Evolutionary conservation across 2,888 invertebrate species (phyloP), one percentile per base, ranked within the genome.

Genomic region (Idaea dimidiata): DNA sequence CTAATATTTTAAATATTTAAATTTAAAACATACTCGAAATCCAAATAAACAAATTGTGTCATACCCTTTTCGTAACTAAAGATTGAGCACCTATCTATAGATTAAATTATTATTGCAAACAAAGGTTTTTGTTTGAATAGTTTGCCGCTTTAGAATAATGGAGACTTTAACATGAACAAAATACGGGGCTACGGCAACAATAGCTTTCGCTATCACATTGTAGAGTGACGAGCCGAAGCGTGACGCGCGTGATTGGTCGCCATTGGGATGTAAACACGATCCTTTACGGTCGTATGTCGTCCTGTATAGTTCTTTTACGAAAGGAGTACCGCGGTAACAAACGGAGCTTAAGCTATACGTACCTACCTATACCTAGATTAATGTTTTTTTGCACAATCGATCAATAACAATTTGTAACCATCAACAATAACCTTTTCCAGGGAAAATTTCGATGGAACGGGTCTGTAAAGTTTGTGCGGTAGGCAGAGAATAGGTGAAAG

Each of bases 231-330:
- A 77, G 77, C 68, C 71, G 78, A 71, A 76, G 81, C 79, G 71
- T 65, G 71, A 69, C 77, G 79, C 82, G 82, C 86, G 81, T 87
- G 87, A 86, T 86, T 84, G 84, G 77, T 78, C 76, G 71, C 70
- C 81, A 78, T 71, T 86, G 81, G 74, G 72, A 82, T 81, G 86
- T 82, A 79, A 87, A 79, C 74, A 63, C 58, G 32, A 63, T 57
- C 60, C 68, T 16, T 17, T 43, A 43, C 60, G 6, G 10, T 32
- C 32, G 32, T 32, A 32, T 43, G 43, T 43, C 14, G 14, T 43
- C 14, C 43, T 43, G 43, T 7, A 33, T 3, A 33, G 33, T 5
- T 24, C 24, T 24, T 24, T 24, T 24, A 24, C 24, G 24, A 24
- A 24, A 24, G 24, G 24, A 24, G 24, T 24, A 1, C 5, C 24